phyloP scores from a whole-genome alignment of 2,797 vertebrate species.

The Zalophus californianus region DNA sequence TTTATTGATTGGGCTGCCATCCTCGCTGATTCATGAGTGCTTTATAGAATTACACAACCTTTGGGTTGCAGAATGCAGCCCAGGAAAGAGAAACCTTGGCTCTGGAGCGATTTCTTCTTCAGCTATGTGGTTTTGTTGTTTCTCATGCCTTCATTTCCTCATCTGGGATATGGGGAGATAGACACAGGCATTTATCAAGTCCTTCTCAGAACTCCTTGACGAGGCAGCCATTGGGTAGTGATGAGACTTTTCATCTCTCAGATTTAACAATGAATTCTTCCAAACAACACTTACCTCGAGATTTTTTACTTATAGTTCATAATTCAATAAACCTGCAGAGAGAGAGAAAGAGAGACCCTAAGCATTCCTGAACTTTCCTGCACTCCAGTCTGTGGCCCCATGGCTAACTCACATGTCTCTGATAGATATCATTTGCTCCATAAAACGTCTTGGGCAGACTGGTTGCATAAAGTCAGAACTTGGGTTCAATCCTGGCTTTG shows the following conservation, averaged over 20 bases:
- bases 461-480: accelerated
- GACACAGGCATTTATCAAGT: accelerated
- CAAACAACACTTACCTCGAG: not conserved
- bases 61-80: not conserved
- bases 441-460: not conserved
- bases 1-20: constrained; percentile 61
- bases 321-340: not conserved
- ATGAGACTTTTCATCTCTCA: not conserved
- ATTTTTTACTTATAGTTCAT: not conserved
- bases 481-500: not conserved
- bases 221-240: not conserved
- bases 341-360: not conserved
- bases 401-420: not conserved
- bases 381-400: accelerated
- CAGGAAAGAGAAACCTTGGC: not conserved
- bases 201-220: not conserved
- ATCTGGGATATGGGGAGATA: not conserved
- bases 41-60: not conserved
- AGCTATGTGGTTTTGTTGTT: not conserved
- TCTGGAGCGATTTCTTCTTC: not conserved
- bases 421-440: not conserved
- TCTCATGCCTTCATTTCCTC: not conserved
- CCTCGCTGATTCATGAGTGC: constrained; percentile 30
- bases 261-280: not conserved
- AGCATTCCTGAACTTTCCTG: not conserved